phyloP scores from a whole-genome alignment of 1,140 invertebrate genomes.

The Drosophila aff. region DNA sequence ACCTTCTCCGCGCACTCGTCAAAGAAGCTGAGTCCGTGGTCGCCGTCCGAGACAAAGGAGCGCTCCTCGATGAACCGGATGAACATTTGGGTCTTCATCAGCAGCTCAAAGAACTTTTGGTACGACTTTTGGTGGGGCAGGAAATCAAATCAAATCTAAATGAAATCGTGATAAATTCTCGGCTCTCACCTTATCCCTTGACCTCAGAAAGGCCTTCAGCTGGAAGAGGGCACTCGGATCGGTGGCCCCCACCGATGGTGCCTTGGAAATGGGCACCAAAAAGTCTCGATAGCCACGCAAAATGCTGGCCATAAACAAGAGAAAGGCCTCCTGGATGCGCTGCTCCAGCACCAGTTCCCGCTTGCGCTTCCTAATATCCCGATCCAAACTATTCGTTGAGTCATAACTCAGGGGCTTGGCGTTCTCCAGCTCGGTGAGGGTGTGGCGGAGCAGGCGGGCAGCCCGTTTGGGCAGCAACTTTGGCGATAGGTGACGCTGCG shows the following conservation, averaged over 20 bases:
- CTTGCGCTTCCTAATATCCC: constrained; percentile 87
- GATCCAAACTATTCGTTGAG: constrained; percentile 87
- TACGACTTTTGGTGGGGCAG: constrained; percentile 87
- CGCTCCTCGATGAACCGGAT: constrained; percentile 99
- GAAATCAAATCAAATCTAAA: neutral
- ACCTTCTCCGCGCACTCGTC: constrained; percentile 96
- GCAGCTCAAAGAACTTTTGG: constrained; percentile 95
- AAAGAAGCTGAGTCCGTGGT: constrained; percentile 97
- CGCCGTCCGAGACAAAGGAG: constrained; percentile 98
- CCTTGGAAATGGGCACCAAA: constrained; percentile 97
- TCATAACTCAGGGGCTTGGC: constrained; percentile 85
- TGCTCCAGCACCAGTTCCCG: constrained; percentile 93
- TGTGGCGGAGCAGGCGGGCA: constrained; percentile 90
- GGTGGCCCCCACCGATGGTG: constrained; percentile 96
- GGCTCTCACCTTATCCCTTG: constrained; percentile 86
- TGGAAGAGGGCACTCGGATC: constrained; percentile 98
- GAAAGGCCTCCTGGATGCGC: constrained; percentile 98
- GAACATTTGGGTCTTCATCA: constrained; percentile 98
- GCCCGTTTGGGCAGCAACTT: constrained; percentile 96
- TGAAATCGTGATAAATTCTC: no score
- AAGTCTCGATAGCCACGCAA: constrained; percentile 96
- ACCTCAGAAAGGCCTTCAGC: constrained; percentile 91
- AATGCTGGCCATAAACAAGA: constrained; percentile 97
- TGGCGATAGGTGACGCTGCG: constrained; percentile 92
- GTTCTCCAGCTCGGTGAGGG: constrained; percentile 89